These are phyloP conservation scores for Hypselothyrea guttata DNA, from an alignment of 2,888 invertebrate genomes.

Conservation along the genomic window DNA sequence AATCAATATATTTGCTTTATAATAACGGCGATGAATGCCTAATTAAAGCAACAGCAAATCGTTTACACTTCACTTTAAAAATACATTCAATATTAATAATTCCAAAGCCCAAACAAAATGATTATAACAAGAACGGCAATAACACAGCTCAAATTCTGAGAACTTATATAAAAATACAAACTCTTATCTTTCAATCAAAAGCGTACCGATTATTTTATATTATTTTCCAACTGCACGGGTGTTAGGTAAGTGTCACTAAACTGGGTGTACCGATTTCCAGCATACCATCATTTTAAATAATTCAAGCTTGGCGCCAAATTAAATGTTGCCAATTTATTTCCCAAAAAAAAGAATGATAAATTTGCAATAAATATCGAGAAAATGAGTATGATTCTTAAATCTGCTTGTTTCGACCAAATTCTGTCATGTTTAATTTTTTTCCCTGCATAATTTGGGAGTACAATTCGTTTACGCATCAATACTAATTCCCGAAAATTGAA, in stretches of 20 bases:
- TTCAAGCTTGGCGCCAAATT: background rate
- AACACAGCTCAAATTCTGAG: conserved; percentile 72
- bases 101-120: conserved; percentile 33
- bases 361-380: too few species aligned
- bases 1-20: conserved; percentile 47
- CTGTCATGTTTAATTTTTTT: too few species aligned
- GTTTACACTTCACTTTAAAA: conserved; percentile 50
- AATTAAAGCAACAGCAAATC: conserved; percentile 39
- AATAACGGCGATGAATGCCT: conserved; percentile 30
- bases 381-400: too few species aligned
- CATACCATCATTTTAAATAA: background rate
- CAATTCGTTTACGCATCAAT: too few species aligned
- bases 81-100: conserved; percentile 50
- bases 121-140: conserved; percentile 57
- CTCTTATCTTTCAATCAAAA: conserved; percentile 70
- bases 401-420: too few species aligned
- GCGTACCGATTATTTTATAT: conserved; percentile 15
- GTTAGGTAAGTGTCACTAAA: too few species aligned
- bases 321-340: too few species aligned
- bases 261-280: too few species aligned
- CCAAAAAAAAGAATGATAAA: too few species aligned
- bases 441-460: too few species aligned
- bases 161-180: conserved; percentile 71
- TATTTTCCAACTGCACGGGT: background rate
- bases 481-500: too few species aligned